Evolutionary conservation across 2,888 invertebrate species (phyloP).

Genomic region (Meloe dianella): DNA sequence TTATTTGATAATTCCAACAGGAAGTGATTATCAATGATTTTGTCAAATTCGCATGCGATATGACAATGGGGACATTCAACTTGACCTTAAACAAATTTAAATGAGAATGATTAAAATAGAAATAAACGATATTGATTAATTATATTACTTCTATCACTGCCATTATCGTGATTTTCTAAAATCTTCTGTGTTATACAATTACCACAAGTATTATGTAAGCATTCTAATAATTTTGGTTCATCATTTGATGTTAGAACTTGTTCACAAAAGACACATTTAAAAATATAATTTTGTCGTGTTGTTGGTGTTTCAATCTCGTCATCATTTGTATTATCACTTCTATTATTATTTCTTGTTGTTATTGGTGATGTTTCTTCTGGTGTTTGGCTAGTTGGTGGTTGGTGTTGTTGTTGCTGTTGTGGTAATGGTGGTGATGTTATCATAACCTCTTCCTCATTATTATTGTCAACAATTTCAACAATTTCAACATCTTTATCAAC

Average conservation of each 20-base stretch:
- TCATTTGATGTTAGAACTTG: conserved; percentile 64
- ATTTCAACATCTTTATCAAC: conserved; percentile 25
- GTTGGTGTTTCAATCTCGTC: conserved; percentile 54
- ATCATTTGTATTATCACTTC: conserved; percentile 1
- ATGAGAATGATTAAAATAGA: background rate
- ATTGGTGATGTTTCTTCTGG: conserved; percentile 37
- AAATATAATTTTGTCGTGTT: conserved; percentile 53
- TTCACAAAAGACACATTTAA: conserved; percentile 59
- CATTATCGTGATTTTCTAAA: conserved; percentile 50
- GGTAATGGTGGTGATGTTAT: background rate
- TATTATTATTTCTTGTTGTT: conserved; percentile 29
- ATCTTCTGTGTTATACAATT: conserved; percentile 76
- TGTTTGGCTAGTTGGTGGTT: conserved; percentile 20
- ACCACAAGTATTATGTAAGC: conserved; percentile 84
- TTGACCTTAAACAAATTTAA: conserved; percentile 37
- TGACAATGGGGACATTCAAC: conserved; percentile 77
- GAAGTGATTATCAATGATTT: conserved; percentile 86
- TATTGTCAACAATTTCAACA: conserved; percentile 22
- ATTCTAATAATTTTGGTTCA: conserved; percentile 83
- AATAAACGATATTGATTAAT: conserved; percentile 3
- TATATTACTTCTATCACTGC: conserved; percentile 25
- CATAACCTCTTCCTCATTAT: conserved; percentile 17
- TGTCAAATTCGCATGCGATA: conserved; percentile 72
- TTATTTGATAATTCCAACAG: conserved; percentile 69
- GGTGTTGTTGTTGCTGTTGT: conserved; percentile 2